Conservation (phyloP, 2,113 vertebrate genomes). For the Athene noctua region DNA sequence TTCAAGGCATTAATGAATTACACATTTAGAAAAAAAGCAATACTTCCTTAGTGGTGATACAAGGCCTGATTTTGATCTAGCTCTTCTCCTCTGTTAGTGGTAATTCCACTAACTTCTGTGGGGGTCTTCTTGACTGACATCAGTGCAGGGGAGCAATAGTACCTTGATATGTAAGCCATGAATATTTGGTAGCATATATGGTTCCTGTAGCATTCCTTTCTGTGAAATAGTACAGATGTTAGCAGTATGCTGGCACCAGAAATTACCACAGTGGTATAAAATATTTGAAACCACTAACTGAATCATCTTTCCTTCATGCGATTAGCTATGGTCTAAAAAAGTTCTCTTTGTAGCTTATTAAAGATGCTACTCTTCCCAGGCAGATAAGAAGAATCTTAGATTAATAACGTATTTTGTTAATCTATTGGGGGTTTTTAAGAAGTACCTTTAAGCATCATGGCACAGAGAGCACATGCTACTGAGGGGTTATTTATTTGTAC, state of each 20-base stretch:
- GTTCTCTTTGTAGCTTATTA: neutral
- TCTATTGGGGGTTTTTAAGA: neutral
- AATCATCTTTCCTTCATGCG: neutral
- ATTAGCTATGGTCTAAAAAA: neutral
- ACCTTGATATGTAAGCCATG: neutral
- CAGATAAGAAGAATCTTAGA: neutral
- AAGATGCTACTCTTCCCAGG: neutral
- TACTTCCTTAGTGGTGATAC: neutral
- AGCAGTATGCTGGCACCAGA: neutral
- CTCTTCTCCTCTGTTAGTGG: neutral
- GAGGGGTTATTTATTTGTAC: neutral
- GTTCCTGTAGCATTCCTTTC: neutral
- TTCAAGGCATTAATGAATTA: neutral
- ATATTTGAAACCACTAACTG: neutral
- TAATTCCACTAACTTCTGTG: neutral
- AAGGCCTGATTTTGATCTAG: neutral
- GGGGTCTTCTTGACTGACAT: neutral
- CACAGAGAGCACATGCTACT: neutral
- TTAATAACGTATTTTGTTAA: neutral
- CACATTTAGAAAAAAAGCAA: neutral
- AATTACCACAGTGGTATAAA: slow-evolving; percentile 10
- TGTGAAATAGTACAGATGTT: neutral
- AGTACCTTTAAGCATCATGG: neutral
- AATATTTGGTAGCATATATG: neutral
- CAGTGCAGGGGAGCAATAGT: neutral